These are phyloP conservation scores for Hyla sarda DNA, from an alignment of 2,113 vertebrate genomes.

Conservation along the genomic window DNA sequence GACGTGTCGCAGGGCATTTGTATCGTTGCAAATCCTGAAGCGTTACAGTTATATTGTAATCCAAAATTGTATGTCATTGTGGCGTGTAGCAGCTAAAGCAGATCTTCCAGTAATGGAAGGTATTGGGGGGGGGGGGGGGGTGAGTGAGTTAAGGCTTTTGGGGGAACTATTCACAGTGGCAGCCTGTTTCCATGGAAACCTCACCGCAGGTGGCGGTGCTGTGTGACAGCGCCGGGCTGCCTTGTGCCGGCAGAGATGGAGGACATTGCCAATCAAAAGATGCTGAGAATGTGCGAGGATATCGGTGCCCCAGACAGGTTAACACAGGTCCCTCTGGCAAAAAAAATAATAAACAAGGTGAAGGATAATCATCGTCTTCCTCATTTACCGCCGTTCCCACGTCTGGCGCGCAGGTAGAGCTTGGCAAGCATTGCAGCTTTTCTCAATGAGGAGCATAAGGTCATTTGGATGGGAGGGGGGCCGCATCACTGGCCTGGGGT, in stretches of 20 bases:
- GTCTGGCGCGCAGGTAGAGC: background rate
- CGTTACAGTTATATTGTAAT: no score
- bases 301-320: constrained; percentile 6
- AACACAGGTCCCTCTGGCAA: background rate
- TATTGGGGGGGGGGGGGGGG: constrained; percentile 28
- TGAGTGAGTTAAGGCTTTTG: constrained; percentile 9
- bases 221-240: constrained; percentile 6
- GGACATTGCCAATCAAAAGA: constrained; percentile 9
- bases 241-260: constrained; percentile 33
- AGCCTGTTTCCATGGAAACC: constrained; percentile 54
- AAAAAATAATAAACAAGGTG: background rate
- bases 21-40: no score
- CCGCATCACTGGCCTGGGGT: constrained; percentile 61
- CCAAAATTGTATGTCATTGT: background rate
- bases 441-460: constrained; percentile 60
- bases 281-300: constrained; percentile 18
- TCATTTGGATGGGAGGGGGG: constrained; percentile 61
- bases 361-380: background rate
- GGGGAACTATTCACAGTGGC: constrained; percentile 37
- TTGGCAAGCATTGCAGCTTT: constrained; percentile 46
- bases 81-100: background rate
- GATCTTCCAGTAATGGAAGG: constrained; percentile 16
- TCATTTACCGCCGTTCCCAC: background rate
- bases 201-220: constrained; percentile 47
- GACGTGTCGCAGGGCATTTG: no score